Conservation (phyloP, 2,888 invertebrate genomes). For the Cabera pusaria region DNA sequence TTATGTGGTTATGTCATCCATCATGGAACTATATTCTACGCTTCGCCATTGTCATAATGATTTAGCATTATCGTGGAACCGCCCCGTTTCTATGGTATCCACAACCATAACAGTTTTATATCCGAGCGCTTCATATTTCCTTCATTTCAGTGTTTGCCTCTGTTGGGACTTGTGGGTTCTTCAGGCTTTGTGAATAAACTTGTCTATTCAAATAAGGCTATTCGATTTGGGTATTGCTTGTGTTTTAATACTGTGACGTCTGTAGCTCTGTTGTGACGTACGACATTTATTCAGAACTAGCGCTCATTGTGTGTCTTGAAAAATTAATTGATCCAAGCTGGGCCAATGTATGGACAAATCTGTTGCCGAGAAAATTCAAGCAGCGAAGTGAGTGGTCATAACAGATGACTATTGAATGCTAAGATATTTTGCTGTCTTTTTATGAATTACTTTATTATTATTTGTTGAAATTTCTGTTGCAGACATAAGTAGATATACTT, state of each 20-base stretch:
- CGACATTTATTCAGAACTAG: too few relatives aligned
- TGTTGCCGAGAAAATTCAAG: slow-evolving; percentile 67
- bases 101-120: slow-evolving; percentile 55
- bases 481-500: too few relatives aligned
- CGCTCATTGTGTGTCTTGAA: slow-evolving; percentile 10
- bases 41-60: slow-evolving; percentile 47
- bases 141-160: slow-evolving; percentile 3
- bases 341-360: slow-evolving; percentile 86
- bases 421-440: not conserved
- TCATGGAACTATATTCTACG: slow-evolving; percentile 11
- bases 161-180: not conserved
- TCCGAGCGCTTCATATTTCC: slow-evolving; percentile 31
- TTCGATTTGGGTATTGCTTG: slow-evolving; percentile 1
- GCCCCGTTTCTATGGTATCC: slow-evolving; percentile 64
- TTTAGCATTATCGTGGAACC: slow-evolving; percentile 36
- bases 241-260: slow-evolving; percentile 4
- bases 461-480: too few relatives aligned
- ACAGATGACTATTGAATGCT: too few relatives aligned
- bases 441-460: slow-evolving; percentile 9
- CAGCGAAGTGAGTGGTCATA: slow-evolving; percentile 66
- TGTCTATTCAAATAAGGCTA: too few relatives aligned
- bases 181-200: too few relatives aligned
- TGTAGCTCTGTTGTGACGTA: not conserved
- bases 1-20: slow-evolving; percentile 10
- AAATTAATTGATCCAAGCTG: slow-evolving; percentile 68